Conservation (phyloP, 2,113 vertebrate species). For the Mobula birostris region DNA sequence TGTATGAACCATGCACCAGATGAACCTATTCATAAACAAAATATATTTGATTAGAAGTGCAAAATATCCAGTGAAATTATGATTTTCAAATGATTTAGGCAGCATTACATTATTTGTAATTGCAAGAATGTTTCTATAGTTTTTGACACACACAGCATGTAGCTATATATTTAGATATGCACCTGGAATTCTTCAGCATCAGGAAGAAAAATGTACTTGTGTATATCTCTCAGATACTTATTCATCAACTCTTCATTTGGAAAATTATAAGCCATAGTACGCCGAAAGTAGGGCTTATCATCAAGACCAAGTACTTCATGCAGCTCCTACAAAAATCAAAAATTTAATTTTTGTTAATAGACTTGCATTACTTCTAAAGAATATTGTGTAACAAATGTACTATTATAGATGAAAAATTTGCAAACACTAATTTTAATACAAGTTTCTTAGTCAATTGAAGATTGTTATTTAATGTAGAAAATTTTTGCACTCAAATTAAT, state of each 20-base stretch:
- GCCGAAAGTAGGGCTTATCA: constrained; percentile 79
- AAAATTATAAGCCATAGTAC: constrained; percentile 79
- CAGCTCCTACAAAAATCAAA: constrained; percentile 63
- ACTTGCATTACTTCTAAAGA: neutral
- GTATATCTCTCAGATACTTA: constrained; percentile 81
- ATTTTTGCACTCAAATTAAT: neutral
- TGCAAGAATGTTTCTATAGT: neutral
- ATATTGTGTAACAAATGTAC: neutral
- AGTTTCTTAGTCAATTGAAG: neutral
- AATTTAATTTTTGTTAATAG: neutral
- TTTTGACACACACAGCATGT: neutral
- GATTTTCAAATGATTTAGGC: neutral
- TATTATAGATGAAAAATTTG: no score
- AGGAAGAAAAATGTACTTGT: constrained; percentile 67
- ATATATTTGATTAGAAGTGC: neutral
- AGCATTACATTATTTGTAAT: neutral
- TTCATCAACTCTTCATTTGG: constrained; percentile 80
- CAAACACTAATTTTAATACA: neutral
- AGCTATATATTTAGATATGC: constrained; percentile 42
- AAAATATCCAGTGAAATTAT: neutral
- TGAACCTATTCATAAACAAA: constrained; percentile 53
- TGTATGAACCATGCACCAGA: constrained; percentile 76
- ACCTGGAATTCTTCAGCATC: constrained; percentile 69
- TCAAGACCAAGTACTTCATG: constrained; percentile 68
- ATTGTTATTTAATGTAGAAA: neutral